Evolutionary conservation across 35 echinoderm and acorn worm genomes (phyloP).

Genomic region (Amphiura filiformis): DNA sequence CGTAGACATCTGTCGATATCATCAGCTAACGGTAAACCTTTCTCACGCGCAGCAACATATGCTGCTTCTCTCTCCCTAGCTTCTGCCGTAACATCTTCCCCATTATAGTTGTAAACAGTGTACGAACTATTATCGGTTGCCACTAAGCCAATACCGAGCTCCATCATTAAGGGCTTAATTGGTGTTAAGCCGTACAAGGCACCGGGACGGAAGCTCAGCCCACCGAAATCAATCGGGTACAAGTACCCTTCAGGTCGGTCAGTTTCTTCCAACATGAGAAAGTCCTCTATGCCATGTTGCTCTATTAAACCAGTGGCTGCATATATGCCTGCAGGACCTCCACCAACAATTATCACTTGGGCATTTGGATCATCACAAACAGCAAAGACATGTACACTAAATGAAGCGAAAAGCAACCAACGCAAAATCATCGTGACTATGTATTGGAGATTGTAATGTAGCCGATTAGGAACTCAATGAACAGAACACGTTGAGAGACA

Average conservation of each 20-base stretch:
- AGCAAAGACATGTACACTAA: no score
- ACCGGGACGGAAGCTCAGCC: not conserved
- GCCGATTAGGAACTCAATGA: no score
- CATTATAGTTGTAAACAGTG: not conserved
- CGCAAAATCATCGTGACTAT: no score
- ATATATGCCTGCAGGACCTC: conserved; percentile 23
- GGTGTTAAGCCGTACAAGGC: not conserved
- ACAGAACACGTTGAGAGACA: no score
- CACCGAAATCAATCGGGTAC: conserved; percentile 8
- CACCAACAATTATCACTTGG: conserved; percentile 29
- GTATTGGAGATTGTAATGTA: no score
- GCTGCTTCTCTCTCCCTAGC: not conserved
- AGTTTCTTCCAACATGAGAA: conserved; percentile 39
- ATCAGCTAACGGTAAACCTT: not conserved
- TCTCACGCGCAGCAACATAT: not conserved
- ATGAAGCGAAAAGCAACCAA: no score
- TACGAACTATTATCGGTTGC: not conserved
- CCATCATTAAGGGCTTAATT: not conserved
- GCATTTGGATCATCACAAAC: no score
- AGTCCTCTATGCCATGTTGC: conserved; percentile 35
- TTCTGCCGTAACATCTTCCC: not conserved
- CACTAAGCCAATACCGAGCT: not conserved
- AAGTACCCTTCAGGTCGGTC: conserved; percentile 16
- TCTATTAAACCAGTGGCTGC: conserved; percentile 19
- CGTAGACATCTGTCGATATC: not conserved